These are phyloP conservation scores for Falco concolor DNA, from an alignment of 2,797 vertebrate genomes.

Conservation along the genomic window DNA sequence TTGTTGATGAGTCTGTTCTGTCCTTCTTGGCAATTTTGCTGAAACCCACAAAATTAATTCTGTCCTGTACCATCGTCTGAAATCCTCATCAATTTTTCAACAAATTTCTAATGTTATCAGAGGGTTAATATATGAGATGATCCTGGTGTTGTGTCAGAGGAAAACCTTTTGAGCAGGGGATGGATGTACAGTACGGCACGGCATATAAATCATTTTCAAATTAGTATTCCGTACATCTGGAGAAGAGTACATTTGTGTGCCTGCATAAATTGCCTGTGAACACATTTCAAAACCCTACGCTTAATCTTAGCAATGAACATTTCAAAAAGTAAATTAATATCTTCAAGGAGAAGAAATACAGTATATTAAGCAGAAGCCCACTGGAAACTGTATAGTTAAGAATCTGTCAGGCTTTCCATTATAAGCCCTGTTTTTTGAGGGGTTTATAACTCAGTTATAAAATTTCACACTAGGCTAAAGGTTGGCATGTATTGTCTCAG, in stretches of 20 bases:
- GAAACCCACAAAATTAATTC: conserved; percentile 41
- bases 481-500: conserved; percentile 64
- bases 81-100: conserved; percentile 67
- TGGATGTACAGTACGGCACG: conserved; percentile 48
- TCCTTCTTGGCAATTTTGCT: neutral
- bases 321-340: conserved; percentile 81
- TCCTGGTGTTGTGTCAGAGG: conserved; percentile 72
- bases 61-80: neutral
- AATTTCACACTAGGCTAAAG: conserved; percentile 72
- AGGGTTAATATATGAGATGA: conserved; percentile 67
- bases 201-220: conserved; percentile 79
- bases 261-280: conserved; percentile 78
- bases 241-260: conserved; percentile 75
- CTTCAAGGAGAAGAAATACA: conserved; percentile 77
- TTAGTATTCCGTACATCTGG: conserved; percentile 76
- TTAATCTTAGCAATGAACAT: conserved; percentile 80
- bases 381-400: conserved; percentile 75
- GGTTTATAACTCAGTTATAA: conserved; percentile 77
- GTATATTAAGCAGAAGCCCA: conserved; percentile 75
- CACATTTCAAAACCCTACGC: conserved; percentile 77
- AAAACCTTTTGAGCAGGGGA: conserved; percentile 72
- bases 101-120: conserved; percentile 36
- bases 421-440: conserved; percentile 69
- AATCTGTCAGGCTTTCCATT: conserved; percentile 76
- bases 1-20: neutral